These are phyloP conservation scores for Noctilio leporinus DNA, from an alignment of 2,113 vertebrate genomes.

Conservation along the genomic window DNA sequence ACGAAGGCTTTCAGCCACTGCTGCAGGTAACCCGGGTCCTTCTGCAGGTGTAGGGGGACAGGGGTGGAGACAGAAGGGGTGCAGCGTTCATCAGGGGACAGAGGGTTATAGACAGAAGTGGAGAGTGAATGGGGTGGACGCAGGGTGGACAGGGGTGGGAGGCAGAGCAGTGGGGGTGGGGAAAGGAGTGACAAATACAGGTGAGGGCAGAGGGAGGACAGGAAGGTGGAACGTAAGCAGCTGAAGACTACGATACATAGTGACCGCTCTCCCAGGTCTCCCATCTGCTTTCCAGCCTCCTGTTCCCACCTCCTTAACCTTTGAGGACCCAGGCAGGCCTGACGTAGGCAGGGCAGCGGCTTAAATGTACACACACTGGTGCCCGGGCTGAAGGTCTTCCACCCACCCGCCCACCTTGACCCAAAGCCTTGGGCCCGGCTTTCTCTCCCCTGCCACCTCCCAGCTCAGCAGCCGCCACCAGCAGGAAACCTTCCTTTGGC, in stretches of 20 bases:
- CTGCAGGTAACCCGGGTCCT: slow-evolving; percentile 91
- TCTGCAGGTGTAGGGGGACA: slow-evolving; percentile 77
- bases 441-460: background rate
- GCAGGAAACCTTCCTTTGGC: background rate
- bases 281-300: background rate
- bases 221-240: background rate
- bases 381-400: background rate
- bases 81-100: background rate
- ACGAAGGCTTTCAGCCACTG: slow-evolving; percentile 95
- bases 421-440: background rate
- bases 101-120: background rate
- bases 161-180: background rate
- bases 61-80: background rate
- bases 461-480: background rate
- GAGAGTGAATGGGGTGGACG: background rate
- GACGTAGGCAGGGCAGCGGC: slow-evolving; percentile 16
- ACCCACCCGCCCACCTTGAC: background rate
- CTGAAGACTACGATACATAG: accelerated
- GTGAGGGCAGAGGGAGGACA: too few species aligned
- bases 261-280: background rate
- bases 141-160: background rate
- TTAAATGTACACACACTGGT: background rate
- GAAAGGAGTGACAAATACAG: background rate
- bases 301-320: background rate
- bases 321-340: background rate